These are phyloP conservation scores for Amblyjoppa proteus DNA, from an alignment of 2,888 invertebrate species.

Conservation along the genomic window DNA sequence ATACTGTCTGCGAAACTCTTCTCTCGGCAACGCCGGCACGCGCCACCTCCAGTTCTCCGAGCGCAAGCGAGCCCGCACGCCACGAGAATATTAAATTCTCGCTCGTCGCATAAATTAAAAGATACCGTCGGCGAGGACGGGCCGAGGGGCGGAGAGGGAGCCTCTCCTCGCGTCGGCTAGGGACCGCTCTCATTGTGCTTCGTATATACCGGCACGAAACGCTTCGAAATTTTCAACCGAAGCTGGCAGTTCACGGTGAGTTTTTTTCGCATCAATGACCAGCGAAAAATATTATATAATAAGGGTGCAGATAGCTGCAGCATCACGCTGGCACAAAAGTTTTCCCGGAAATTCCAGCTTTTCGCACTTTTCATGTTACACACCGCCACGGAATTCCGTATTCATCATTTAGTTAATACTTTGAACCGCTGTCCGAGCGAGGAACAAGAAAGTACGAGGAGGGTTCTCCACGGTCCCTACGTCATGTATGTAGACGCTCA, in stretches of 20 bases:
- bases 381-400: constrained; percentile 20
- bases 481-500: background rate
- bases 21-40: constrained; percentile 58
- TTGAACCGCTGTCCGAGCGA: constrained; percentile 18
- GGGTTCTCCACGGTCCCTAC: background rate
- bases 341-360: background rate
- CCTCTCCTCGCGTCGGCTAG: constrained; percentile 36
- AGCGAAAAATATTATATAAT: constrained; percentile 15
- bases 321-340: background rate
- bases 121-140: constrained; percentile 76
- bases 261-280: constrained; percentile 35
- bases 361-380: background rate
- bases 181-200: constrained; percentile 58
- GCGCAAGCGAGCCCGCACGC: constrained; percentile 78
- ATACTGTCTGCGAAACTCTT: constrained; percentile 58
- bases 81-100: constrained; percentile 83
- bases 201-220: constrained; percentile 20
- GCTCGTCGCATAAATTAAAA: constrained; percentile 83
- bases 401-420: constrained; percentile 55
- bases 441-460: background rate
- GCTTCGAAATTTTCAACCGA: constrained; percentile 33
- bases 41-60: constrained; percentile 67
- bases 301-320: background rate
- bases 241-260: constrained; percentile 17
- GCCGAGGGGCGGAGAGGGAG: constrained; percentile 14